Percentiles rank a stretch among this genome's conserved stretches.
Evolutionary conservation across 1,140 invertebrate species (phyloP).

Genomic region (Ridgeia piscesae): DNA sequence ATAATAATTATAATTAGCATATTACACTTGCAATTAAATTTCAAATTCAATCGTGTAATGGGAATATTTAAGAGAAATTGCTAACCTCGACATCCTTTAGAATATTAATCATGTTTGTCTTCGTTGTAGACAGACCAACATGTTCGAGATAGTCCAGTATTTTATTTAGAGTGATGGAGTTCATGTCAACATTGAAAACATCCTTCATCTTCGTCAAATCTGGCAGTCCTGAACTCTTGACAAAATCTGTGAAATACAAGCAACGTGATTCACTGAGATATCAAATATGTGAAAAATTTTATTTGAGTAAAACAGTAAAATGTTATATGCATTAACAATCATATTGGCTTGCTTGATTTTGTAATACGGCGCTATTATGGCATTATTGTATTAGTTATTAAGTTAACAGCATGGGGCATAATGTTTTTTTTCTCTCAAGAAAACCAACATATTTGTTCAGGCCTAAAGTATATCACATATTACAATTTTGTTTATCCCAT

Average conservation of each 20-base stretch:
- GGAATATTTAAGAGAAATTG: not conserved
- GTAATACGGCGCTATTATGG: no score
- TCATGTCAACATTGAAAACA: not conserved
- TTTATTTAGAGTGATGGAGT: not conserved
- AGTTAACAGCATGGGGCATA: no score
- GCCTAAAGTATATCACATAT: no score
- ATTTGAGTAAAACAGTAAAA: no score
- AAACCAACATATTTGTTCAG: no score
- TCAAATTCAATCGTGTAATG: not conserved
- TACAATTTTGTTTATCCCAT: no score
- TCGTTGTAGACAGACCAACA: not conserved
- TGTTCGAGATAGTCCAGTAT: not conserved
- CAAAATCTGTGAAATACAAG: not conserved
- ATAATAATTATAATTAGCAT: no score
- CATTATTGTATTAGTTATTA: no score
- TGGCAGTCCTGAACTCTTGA: not conserved
- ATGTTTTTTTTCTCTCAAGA: no score
- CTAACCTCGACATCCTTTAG: not conserved
- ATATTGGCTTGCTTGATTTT: no score
- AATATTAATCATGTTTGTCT: not conserved
- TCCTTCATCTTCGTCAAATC: not conserved
- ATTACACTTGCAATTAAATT: not conserved
- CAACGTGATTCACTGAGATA: not conserved
- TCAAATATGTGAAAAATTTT: no score
- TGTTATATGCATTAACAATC: no score